Evolutionary conservation across 1,140 invertebrate genomes (phyloP), one percentile per base, ranked within the genome.

Genomic region (Pseudobourletiella spinata): DNA sequence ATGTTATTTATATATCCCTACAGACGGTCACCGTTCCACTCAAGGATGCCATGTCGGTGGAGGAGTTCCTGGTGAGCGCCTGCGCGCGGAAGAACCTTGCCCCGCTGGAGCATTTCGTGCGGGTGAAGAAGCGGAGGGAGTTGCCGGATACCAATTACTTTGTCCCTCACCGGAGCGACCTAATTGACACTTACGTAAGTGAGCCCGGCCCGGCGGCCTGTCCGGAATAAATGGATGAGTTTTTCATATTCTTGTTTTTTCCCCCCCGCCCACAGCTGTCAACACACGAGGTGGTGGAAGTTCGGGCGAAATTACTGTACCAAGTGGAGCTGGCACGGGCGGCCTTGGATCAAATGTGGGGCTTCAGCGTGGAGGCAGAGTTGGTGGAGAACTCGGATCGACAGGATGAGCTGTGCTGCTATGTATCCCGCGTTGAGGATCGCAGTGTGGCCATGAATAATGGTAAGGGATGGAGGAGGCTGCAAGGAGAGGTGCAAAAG

Each of bases 341-440:
- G 57, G 89, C 87, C 15, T 79, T 93, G 66, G 91, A 95, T 70
- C 90, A 93, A 75, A 92, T 94, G 88, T 97, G 94, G 88, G 95
- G 95, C 61, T 95, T 98, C 77, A 92, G 89, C 59, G 92, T 97
- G 25, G 95, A 98, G 76, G 94, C 94, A 2, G 94, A 97, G 76
- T 80, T 97, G 50, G 92, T 95, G 59, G 93, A 96, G 76, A 95
- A 96, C 77, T 85, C 88, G 16, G 93, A 97, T 74, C 79, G 90
- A 46, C 93, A 97, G 75, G 94, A 97, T 75, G 93, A 97, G 75
- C 83, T 98, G 42, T 93, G 92, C 76, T 95, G 95, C 75, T 97
- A 95, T 76, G 91, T 97, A 68, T 92, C 89, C 76, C 82, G 93
- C 50, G 92, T 97, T 55, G 91, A 94, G 75, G 90, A 94, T 71